phyloP scores from a whole-genome alignment of 2,888 invertebrate genomes.

The Apodemia zela region DNA sequence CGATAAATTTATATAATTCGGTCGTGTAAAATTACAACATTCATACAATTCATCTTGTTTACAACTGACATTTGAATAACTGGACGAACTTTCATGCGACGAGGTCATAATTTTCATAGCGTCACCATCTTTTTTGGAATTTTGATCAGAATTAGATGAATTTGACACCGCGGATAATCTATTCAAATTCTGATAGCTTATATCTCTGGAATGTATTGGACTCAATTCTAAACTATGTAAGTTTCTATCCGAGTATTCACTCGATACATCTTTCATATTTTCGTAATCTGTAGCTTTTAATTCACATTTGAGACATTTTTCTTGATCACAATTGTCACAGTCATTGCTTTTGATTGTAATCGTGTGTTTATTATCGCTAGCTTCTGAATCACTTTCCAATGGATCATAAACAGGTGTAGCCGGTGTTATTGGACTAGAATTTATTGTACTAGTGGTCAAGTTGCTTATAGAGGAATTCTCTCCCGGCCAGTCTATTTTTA shows the following conservation, averaged over 20 bases:
- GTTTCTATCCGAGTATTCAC: slow-evolving; percentile 36
- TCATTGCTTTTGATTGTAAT: slow-evolving; percentile 55
- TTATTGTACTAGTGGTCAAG: slow-evolving; percentile 57
- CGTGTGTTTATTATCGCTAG: slow-evolving; percentile 64
- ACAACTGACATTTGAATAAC: slow-evolving; percentile 60
- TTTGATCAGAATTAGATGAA: slow-evolving; percentile 60
- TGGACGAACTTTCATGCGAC: slow-evolving; percentile 71
- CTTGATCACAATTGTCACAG: slow-evolving; percentile 55
- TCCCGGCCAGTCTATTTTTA: slow-evolving; percentile 69
- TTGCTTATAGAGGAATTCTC: slow-evolving; percentile 55
- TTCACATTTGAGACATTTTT: slow-evolving; percentile 69
- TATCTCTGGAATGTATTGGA: slow-evolving; percentile 62
- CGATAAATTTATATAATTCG: slow-evolving; percentile 71
- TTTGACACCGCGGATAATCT: slow-evolving; percentile 67
- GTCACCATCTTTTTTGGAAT: slow-evolving; percentile 46
- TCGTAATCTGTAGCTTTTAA: slow-evolving; percentile 62
- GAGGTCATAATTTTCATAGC: slow-evolving; percentile 66
- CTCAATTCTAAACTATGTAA: slow-evolving; percentile 54
- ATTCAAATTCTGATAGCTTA: slow-evolving; percentile 74
- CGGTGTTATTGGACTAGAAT: slow-evolving; percentile 54
- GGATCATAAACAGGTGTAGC: slow-evolving; percentile 64
- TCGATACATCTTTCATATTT: slow-evolving; percentile 38
- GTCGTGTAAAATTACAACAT: slow-evolving; percentile 60
- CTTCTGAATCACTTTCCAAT: slow-evolving; percentile 67
- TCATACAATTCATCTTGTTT: slow-evolving; percentile 65